A percentile compares a stretch with the other conserved stretches of the same genome.
phyloP scores from a whole-genome alignment of 2,113 vertebrate genomes.

The Vulpes lagopus region DNA sequence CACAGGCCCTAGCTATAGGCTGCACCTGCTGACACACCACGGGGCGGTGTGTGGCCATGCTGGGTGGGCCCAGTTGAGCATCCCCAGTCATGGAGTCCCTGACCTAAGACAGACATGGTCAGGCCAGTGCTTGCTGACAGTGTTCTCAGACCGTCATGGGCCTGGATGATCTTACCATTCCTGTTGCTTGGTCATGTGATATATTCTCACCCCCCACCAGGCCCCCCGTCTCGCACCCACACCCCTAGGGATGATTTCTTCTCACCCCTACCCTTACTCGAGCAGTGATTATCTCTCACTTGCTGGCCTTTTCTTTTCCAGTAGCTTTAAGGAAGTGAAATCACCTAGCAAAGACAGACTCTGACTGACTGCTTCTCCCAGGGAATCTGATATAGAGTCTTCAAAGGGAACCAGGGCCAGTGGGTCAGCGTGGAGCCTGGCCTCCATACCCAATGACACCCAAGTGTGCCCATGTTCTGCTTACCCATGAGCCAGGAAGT shows the following conservation, averaged over 20 bases:
- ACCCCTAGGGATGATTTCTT: accelerated
- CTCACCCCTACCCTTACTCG: accelerated
- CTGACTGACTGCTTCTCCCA: not conserved
- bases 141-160: not conserved
- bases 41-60: too few species aligned
- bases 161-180: not conserved
- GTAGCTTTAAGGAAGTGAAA: not conserved
- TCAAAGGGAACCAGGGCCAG: too few species aligned
- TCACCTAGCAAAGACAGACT: accelerated
- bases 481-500: not conserved
- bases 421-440: accelerated
- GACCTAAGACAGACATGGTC: not conserved
- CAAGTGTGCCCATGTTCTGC: accelerated
- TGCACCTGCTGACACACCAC: not conserved
- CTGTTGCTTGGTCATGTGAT: not conserved
- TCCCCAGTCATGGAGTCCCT: accelerated
- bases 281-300: accelerated
- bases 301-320: not conserved
- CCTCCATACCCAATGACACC: accelerated
- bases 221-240: accelerated
- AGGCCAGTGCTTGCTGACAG: accelerated
- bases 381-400: accelerated
- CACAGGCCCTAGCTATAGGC: too few species aligned
- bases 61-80: too few species aligned
- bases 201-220: accelerated